These are phyloP conservation scores for Psettodes erumei DNA, from an alignment of 2,113 vertebrate species.

Conservation along the genomic window DNA sequence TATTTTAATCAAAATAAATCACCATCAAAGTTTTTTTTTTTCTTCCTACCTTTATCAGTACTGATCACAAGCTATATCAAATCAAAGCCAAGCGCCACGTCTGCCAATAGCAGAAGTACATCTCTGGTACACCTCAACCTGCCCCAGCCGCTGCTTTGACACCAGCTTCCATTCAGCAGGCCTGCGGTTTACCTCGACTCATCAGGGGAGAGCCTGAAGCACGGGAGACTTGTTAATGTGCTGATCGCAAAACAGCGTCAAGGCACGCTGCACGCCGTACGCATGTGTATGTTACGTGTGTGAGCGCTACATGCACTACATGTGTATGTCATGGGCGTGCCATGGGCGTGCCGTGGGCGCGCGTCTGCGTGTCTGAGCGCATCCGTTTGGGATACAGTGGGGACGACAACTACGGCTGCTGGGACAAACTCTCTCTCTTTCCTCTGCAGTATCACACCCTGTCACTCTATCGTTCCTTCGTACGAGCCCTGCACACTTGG, in stretches of 20 bases:
- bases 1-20: constrained; percentile 56
- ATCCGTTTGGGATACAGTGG: constrained; percentile 36
- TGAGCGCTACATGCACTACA: not conserved
- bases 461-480: not conserved
- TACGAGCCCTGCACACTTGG: not conserved
- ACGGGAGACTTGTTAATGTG: constrained; percentile 30
- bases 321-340: not conserved
- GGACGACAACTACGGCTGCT: not conserved
- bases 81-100: constrained; percentile 49
- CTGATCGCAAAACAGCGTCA: constrained; percentile 64
- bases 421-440: constrained; percentile 9
- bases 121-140: constrained; percentile 22
- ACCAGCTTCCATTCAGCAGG: constrained; percentile 36
- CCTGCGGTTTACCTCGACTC: constrained; percentile 37
- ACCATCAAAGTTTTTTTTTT: constrained; percentile 41
- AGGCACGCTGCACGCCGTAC: constrained; percentile 42
- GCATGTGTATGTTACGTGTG: constrained; percentile 10
- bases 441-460: not conserved
- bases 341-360: not conserved
- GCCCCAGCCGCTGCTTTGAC: constrained; percentile 4
- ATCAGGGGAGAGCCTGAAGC: constrained; percentile 24
- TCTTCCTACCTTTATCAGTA: constrained; percentile 47
- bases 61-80: constrained; percentile 68
- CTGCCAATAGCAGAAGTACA: constrained; percentile 37
- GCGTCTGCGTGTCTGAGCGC: not conserved